Evolutionary conservation across 2,888 invertebrate genomes (phyloP), one percentile per base, ranked within the genome.

Genomic region (Agapostemon virescens): DNA sequence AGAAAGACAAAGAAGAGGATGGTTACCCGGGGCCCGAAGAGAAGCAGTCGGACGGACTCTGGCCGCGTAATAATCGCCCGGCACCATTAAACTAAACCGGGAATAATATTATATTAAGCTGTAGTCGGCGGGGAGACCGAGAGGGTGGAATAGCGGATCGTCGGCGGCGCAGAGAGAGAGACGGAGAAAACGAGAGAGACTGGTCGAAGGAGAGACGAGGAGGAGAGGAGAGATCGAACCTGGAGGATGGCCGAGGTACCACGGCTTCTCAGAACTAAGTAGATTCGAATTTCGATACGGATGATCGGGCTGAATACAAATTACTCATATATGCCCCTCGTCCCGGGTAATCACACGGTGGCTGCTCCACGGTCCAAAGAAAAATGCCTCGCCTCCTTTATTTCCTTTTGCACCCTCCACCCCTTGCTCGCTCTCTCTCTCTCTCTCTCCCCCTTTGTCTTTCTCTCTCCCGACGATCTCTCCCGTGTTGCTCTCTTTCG

Each of bases 241-340:
- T 77, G 80, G 84, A 81, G 84, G 84, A 85, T 74, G 83, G 82
- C 76, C 83, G 85, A 79, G 82, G 81, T 85, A 88, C 86, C 87
- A 84, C 85, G 84, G 90, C 91, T 92, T 92, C 92, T 92, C 92
- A 92, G 92, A 92, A 92, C 92, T 92, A 92, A 92, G 92, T 92
- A 92, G 92, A 92, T 92, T 92, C 91, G 92, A 92, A 92, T 92
- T 92, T 92, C 92, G 92, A 92, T 92, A 92, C 92, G 92, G 92
- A 92, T 92, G 92, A 92, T 92, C 92, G 92, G 91, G 92, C 92
- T 92, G 92, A 92, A 92, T 92, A 92, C 92, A 92, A 92, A 92
- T 92, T 92, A 92, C 92, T 92, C 91, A 92, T 92, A 92, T 91
- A 90, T 92, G 89, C 91, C 89, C 88, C 89, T 87, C 90, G 87